These are phyloP conservation scores for Microcebus ravelobensis DNA, from an alignment of 2,113 vertebrate genomes.

Conservation along the genomic window DNA sequence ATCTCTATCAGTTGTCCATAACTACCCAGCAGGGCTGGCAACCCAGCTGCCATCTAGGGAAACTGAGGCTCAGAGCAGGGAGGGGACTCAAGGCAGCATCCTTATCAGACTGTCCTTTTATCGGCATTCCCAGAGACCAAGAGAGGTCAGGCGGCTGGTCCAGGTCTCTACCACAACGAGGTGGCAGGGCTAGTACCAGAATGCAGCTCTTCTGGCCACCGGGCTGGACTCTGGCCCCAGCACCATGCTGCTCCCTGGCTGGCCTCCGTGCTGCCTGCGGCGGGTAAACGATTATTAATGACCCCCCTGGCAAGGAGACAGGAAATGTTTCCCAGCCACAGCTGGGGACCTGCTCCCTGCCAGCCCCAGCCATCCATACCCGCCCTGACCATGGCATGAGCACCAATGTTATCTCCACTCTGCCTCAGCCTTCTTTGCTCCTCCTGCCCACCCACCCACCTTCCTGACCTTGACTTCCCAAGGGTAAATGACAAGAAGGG, in stretches of 20 bases:
- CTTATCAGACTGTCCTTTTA: neutral
- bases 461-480: neutral
- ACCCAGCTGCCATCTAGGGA: neutral
- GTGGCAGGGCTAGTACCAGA: neutral
- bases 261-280: constrained; percentile 72
- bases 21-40: neutral
- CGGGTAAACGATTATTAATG: constrained; percentile 81
- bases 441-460: neutral
- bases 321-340: constrained; percentile 77
- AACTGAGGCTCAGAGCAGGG: neutral
- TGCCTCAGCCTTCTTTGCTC: neutral
- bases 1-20: neutral
- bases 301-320: constrained; percentile 77
- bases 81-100: neutral
- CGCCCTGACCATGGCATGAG: neutral
- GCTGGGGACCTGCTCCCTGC: constrained; percentile 73
- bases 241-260: constrained; percentile 74
- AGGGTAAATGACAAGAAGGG: neutral
- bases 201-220: neutral
- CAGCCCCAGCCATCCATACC: constrained; percentile 43
- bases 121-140: neutral
- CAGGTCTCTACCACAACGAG: neutral
- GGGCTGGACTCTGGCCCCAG: constrained; percentile 62
- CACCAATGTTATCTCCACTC: neutral
- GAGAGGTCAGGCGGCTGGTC: neutral